phyloP scores from a whole-genome alignment of 2,113 vertebrate genomes.

The Xiphophorus maculatus region DNA sequence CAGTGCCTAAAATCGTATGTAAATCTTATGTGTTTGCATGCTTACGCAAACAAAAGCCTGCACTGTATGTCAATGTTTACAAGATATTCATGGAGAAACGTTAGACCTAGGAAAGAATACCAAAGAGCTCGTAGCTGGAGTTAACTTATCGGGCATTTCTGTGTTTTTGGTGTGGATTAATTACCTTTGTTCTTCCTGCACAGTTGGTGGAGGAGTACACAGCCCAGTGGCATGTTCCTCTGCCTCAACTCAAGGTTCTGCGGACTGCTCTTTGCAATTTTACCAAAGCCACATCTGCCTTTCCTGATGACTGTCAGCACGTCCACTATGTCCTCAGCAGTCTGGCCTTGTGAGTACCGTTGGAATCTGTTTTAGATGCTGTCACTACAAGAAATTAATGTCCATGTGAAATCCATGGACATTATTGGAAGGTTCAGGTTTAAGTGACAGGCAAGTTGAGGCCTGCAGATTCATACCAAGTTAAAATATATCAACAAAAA shows the following conservation, averaged over 20 bases:
- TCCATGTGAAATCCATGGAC: not conserved
- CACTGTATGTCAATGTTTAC: not conserved
- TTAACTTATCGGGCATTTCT: not conserved
- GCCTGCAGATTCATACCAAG: too few species aligned
- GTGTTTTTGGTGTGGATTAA: not conserved
- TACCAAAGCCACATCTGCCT: conserved; percentile 89
- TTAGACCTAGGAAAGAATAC: not conserved
- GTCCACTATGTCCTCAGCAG: conserved; percentile 94
- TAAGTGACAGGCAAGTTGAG: too few species aligned
- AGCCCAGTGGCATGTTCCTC: conserved; percentile 93
- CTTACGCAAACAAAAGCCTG: not conserved
- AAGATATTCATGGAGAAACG: not conserved
- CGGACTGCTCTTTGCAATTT: conserved; percentile 92
- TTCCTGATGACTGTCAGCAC: conserved; percentile 94
- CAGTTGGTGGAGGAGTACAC: conserved; percentile 97
- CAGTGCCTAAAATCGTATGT: too few species aligned
- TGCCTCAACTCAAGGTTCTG: conserved; percentile 95
- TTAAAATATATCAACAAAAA: too few species aligned
- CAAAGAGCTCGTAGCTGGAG: not conserved
- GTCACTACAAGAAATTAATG: not conserved
- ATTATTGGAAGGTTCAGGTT: too few species aligned
- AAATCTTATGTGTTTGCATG: too few species aligned
- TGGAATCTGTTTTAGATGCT: not conserved
- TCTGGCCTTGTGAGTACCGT: conserved; percentile 93
- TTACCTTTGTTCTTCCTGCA: conserved; percentile 15